Evolutionary conservation across 2,888 invertebrate genomes (phyloP), one percentile per base, ranked within the genome.

Genomic region (Tipula helvola): DNA sequence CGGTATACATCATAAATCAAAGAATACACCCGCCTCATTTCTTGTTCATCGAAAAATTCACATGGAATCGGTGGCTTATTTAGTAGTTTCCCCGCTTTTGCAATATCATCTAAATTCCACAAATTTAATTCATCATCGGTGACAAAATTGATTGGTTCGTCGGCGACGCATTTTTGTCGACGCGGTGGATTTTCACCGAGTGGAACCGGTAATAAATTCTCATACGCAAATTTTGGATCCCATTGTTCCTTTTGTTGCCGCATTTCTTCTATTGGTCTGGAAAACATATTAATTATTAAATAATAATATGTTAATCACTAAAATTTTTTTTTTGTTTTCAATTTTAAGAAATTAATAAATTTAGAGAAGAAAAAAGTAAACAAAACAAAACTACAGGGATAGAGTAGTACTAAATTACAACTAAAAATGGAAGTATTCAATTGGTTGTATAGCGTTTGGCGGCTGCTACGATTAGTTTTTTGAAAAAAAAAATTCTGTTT

Each of bases 1-100:
- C 93, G 91, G 84, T 93, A 91, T 10, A 93, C 93, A 88, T 93
- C 93, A 89, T 93, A 93, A 86, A 93, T 92, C 5, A 93, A 89
- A 0, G 93, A 92, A 86, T 92, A 93, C 2, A 93, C 93, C 88
- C 93, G 89, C 71, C 93, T 89, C 93, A 93, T 93, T 88, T 93
- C 93, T 3, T 93, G 93, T 87, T 93, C 93, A 89, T 93, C 92
- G 1, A 89, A 87, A 83, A 91, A 91, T 8, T 86, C 84, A 2
- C 90, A 90, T 0, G 87, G 8, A 2, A 90, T 85, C 1, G 91
- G 90, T 10, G 91, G 91, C 36, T 90, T 90, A 18, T 88, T 88
- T 0, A 91, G 87, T 18, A 91, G 86, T 86, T 90, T 91, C 3
- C 90, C 91, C 0, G 91, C 91, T 88, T 90, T 91, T 0, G 89